A percentile compares a stretch with the other conserved stretches of the same genome.
These are phyloP conservation scores for Thamnophis elegans DNA, from an alignment of 2,797 vertebrate species.

Conservation along the genomic window DNA sequence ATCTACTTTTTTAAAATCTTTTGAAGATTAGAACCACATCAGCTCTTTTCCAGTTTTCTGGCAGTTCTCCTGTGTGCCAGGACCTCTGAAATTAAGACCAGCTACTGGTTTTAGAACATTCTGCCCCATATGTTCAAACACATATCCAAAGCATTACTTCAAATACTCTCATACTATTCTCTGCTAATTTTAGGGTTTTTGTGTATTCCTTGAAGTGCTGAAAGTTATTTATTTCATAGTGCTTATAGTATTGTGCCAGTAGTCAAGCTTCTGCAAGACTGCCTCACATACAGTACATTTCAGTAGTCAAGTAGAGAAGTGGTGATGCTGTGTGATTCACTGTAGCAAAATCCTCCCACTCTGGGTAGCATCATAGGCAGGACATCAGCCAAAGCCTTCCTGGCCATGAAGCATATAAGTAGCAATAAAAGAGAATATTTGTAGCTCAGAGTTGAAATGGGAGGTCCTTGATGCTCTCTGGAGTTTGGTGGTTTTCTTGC, in stretches of 20 bases:
- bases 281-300: not conserved
- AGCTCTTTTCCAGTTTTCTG: too few relatives aligned
- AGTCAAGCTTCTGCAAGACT: not conserved
- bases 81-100: too few relatives aligned
- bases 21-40: too few relatives aligned
- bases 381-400: not conserved
- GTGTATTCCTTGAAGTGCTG: not conserved
- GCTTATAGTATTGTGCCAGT: not conserved
- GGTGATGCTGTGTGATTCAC: not conserved
- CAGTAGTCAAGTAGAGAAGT: not conserved
- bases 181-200: not conserved
- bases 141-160: too few relatives aligned
- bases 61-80: too few relatives aligned
- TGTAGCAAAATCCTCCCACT: not conserved
- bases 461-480: too few relatives aligned
- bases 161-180: not conserved
- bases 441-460: too few relatives aligned
- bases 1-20: too few relatives aligned
- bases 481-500: not conserved
- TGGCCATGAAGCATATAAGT: not conserved
- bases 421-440: not conserved
- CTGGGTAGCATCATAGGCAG: not conserved
- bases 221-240: not conserved
- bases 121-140: not conserved
- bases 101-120: not conserved